A percentile compares a stretch with the other conserved stretches of the same genome.
These are phyloP conservation scores for Chelonia mydas DNA, from an alignment of 2,797 vertebrate genomes.

Conservation along the genomic window DNA sequence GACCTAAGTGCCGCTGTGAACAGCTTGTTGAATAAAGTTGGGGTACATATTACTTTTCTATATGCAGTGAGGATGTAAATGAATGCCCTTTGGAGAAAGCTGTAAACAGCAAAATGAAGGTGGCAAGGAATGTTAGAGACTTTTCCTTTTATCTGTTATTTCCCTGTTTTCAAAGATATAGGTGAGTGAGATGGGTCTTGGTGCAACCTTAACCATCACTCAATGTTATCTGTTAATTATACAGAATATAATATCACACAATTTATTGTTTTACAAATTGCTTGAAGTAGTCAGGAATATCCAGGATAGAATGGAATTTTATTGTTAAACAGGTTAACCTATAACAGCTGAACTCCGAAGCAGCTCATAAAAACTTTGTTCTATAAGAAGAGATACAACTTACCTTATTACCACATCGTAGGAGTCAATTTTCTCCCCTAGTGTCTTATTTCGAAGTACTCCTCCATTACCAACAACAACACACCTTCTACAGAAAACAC, in stretches of 20 bases:
- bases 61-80: not conserved
- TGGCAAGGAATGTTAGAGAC: not conserved
- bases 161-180: not conserved
- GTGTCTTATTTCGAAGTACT: conserved; percentile 83
- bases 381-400: not conserved
- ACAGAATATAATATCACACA: not conserved
- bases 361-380: not conserved
- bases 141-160: not conserved
- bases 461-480: conserved; percentile 86
- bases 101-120: not conserved
- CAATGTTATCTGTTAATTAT: not conserved
- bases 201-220: not conserved
- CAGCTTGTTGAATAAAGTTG: not conserved
- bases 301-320: not conserved
- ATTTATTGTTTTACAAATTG: not conserved
- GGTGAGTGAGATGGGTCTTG: not conserved
- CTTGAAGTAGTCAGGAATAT: not conserved
- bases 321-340: not conserved
- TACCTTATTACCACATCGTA: conserved; percentile 87
- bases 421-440: conserved; percentile 84
- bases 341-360: not conserved
- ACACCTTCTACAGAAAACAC: conserved; percentile 80
- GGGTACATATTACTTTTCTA: not conserved
- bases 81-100: not conserved
- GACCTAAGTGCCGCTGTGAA: not conserved